Evolutionary conservation across 1,140 invertebrate genomes (phyloP).

Genomic region (Apis mellifera): DNA sequence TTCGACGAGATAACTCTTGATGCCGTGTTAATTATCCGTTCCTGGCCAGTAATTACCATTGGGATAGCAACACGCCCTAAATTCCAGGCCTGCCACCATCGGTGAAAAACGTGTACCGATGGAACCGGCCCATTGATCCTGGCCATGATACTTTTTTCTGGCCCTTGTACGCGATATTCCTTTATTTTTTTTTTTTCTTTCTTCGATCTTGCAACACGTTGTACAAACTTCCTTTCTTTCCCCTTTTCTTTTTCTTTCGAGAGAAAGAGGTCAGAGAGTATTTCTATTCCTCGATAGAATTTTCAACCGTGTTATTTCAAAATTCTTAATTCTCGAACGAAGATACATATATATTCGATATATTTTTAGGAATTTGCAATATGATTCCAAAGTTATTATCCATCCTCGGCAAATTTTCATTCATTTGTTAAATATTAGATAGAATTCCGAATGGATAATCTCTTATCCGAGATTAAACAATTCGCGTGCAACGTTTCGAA

Average conservation of each 20-base stretch:
- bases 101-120: slow-evolving; percentile 46
- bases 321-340: too few relatives aligned
- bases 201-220: too few relatives aligned
- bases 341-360: too few relatives aligned
- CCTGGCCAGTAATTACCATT: slow-evolving; percentile 46
- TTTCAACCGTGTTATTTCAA: too few relatives aligned
- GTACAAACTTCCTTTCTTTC: too few relatives aligned
- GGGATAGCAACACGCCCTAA: slow-evolving; percentile 44
- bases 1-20: slow-evolving; percentile 64
- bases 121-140: slow-evolving; percentile 21
- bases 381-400: neutral
- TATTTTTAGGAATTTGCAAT: too few relatives aligned
- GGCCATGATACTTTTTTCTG: slow-evolving; percentile 6
- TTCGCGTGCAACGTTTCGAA: slow-evolving; percentile 6
- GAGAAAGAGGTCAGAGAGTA: too few relatives aligned
- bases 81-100: slow-evolving; percentile 46
- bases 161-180: neutral
- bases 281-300: too few relatives aligned
- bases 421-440: neutral
- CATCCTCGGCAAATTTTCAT: too few relatives aligned
- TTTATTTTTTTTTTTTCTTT: neutral
- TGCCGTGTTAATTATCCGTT: slow-evolving; percentile 65
- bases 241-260: too few relatives aligned
- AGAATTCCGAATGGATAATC: neutral
- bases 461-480: neutral